Conservation (phyloP, 2,113 vertebrate species). For the Mormoops blainvillei region DNA sequence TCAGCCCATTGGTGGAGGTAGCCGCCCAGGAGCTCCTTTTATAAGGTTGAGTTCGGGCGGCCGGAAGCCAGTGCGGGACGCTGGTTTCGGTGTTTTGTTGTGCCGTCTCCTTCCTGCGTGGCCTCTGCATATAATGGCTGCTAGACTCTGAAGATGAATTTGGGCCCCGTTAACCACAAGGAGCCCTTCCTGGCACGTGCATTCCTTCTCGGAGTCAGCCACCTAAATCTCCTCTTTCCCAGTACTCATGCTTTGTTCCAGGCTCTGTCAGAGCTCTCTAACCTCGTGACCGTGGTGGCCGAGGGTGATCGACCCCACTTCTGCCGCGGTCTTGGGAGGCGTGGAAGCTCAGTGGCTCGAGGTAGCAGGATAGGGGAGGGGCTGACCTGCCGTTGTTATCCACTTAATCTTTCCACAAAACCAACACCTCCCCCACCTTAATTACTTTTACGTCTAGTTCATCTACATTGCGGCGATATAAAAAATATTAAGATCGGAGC, state of each 20-base stretch:
- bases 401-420: not conserved
- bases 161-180: not conserved
- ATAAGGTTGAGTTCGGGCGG: not conserved
- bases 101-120: rapidly evolving
- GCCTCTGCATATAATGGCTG: not conserved
- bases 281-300: not conserved
- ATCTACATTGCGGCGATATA: not conserved
- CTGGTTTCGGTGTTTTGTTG: too few species aligned
- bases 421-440: not conserved
- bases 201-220: not conserved
- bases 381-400: not conserved
- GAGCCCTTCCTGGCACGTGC: not conserved
- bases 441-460: not conserved
- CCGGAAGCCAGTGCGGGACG: not conserved
- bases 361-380: not conserved
- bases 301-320: not conserved
- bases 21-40: not conserved
- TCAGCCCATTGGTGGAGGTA: not conserved
- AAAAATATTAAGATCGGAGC: not conserved
- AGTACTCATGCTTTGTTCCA: not conserved
- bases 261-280: not conserved
- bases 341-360: not conserved
- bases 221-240: not conserved
- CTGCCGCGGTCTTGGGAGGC: not conserved
- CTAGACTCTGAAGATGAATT: not conserved